Percentiles rank a stretch among this genome's conserved stretches.
Conservation (phyloP, 2,888 invertebrate genomes). For the Sicus ferrugineus region DNA sequence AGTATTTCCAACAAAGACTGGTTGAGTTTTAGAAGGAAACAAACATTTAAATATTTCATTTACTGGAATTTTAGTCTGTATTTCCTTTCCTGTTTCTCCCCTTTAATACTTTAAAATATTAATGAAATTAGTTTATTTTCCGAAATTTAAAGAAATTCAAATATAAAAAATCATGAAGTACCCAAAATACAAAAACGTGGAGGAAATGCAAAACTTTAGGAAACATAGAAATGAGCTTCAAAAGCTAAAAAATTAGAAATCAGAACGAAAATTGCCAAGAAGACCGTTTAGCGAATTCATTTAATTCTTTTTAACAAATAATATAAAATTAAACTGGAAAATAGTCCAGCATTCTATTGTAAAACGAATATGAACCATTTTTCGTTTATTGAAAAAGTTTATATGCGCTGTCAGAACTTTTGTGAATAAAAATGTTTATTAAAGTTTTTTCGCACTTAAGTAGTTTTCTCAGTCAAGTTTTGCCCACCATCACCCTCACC, state of each 20-base stretch:
- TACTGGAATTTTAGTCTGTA: background rate
- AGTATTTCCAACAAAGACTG: background rate
- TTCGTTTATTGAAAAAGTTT: conserved; percentile 17
- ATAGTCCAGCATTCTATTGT: background rate
- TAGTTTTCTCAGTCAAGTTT: background rate
- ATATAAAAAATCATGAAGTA: background rate
- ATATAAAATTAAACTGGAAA: background rate
- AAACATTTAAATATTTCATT: background rate
- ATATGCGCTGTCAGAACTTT: background rate
- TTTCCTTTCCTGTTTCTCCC: background rate
- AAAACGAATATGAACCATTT: background rate
- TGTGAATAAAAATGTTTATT: conserved; percentile 10
- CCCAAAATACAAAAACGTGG: background rate
- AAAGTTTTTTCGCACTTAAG: background rate
- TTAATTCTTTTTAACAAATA: background rate
- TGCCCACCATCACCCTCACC: background rate
- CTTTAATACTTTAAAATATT: background rate
- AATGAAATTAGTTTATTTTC: background rate
- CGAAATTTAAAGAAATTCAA: background rate
- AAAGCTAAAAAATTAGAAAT: background rate
- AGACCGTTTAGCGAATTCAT: background rate
- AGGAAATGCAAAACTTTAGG: background rate
- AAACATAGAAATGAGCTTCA: background rate
- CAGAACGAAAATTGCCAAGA: background rate
- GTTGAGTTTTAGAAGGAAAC: background rate